phyloP scores from a whole-genome alignment of 2,797 vertebrate genomes.

The Protonibea diacanthus region DNA sequence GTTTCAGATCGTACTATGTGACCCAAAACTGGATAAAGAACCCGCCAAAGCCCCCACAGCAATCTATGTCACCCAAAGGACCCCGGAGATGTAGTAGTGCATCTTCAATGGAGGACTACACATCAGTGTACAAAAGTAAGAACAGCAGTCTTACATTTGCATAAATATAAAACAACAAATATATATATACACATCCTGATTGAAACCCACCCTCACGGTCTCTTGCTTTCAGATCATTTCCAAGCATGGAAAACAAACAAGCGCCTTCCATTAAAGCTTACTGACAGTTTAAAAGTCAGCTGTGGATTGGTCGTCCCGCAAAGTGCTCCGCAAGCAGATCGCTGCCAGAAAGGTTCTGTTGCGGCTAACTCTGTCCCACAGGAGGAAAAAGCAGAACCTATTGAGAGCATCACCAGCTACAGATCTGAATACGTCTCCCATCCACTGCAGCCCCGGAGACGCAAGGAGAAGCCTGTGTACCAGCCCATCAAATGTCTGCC shows the following conservation, averaged over 20 bases:
- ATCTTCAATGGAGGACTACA: constrained; percentile 19
- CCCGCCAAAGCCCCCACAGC: constrained; percentile 22
- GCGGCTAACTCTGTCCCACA: not conserved
- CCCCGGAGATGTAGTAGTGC: constrained; percentile 14
- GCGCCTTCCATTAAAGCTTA: not conserved
- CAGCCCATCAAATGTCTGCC: constrained; percentile 11
- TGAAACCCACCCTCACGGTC: not conserved
- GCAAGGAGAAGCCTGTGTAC: not conserved
- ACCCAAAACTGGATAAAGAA: constrained; percentile 15
- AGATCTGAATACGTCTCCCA: constrained; percentile 50
- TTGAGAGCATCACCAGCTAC: constrained; percentile 68
- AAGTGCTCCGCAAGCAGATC: not conserved
- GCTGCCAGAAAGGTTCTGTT: not conserved
- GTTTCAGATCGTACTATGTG: constrained; percentile 45
- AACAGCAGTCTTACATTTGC: not conserved
- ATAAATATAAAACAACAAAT: not conserved
- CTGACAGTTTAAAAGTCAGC: constrained; percentile 39
- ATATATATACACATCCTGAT: not conserved
- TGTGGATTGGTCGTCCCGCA: not conserved
- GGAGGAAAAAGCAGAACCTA: not conserved
- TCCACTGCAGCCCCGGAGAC: constrained; percentile 28
- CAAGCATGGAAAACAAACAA: constrained; percentile 32
- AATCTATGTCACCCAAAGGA: not conserved
- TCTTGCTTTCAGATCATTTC: constrained; percentile 63
- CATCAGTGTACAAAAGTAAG: constrained; percentile 68